Conservation (phyloP, 2,113 vertebrate species). For the Noturus placidus region DNA sequence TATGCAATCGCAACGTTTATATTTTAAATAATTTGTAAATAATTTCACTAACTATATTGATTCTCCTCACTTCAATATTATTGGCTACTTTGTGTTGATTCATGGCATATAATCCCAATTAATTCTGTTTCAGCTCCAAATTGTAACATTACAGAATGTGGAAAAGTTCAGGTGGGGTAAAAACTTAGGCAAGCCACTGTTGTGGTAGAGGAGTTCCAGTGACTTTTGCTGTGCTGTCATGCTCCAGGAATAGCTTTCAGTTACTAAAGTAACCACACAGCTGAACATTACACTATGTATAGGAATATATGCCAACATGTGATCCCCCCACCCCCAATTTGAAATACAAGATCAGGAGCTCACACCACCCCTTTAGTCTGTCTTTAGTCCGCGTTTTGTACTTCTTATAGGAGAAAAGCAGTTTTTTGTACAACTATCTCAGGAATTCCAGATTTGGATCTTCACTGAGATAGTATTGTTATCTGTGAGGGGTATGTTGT, state of each 20-base stretch:
- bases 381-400: background rate
- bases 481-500: conserved; percentile 44
- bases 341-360: conserved; percentile 49
- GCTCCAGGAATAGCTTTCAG: conserved; percentile 37
- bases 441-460: conserved; percentile 64
- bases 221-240: conserved; percentile 47
- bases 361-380: background rate
- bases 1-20: background rate
- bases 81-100: background rate
- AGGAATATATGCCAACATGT: background rate
- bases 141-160: background rate
- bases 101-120: background rate
- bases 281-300: conserved; percentile 29
- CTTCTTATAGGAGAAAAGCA: conserved; percentile 48
- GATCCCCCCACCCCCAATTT: background rate
- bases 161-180: background rate
- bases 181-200: conserved; percentile 7
- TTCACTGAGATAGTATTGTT: conserved; percentile 55
- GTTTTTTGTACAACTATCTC: conserved; percentile 61
- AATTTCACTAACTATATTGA: background rate
- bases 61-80: background rate
- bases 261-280: conserved; percentile 34
- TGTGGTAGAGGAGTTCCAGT: background rate
- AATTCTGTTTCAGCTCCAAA: background rate
- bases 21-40: background rate